Conservation (phyloP, 1,140 invertebrate genomes). For the Neodiprion pinetum region DNA sequence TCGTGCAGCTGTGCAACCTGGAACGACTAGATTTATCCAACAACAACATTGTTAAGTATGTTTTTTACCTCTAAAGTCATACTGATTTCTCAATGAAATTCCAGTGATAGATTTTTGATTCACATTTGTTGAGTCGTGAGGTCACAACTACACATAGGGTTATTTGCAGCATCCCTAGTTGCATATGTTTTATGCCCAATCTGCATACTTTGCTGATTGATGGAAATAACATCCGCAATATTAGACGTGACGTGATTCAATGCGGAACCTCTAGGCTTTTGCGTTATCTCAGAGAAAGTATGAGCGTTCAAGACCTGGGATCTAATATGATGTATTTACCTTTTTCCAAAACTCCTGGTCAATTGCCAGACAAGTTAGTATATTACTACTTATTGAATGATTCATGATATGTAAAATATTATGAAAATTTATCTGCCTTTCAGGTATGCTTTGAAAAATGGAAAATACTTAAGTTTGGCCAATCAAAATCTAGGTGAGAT, state of each 20-base stretch:
- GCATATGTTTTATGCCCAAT: slow-evolving; percentile 77
- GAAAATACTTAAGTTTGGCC: slow-evolving; percentile 72
- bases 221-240: slow-evolving; percentile 82
- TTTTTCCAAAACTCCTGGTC: slow-evolving; percentile 30
- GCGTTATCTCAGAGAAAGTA: slow-evolving; percentile 76
- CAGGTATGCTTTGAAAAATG: slow-evolving; percentile 77
- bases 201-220: slow-evolving; percentile 84
- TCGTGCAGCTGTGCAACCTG: slow-evolving; percentile 75
- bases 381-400: neutral
- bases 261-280: slow-evolving; percentile 83
- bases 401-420: slow-evolving; percentile 21
- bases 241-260: slow-evolving; percentile 79
- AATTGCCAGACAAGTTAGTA: slow-evolving; percentile 74
- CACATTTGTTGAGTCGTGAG: neutral
- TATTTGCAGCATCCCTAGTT: slow-evolving; percentile 73
- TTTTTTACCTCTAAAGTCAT: slow-evolving; percentile 27
- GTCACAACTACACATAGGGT: slow-evolving; percentile 13
- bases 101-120: slow-evolving; percentile 1
- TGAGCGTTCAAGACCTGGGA: slow-evolving; percentile 57
- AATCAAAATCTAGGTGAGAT: slow-evolving; percentile 70
- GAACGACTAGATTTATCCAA: slow-evolving; percentile 84
- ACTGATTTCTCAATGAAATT: neutral
- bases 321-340: slow-evolving; percentile 35
- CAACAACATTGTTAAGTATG: slow-evolving; percentile 78
- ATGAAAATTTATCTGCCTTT: slow-evolving; percentile 13